Base-by-base conservation (phyloP, 2,888 invertebrate genomes). In the Lottia scabra region DNA sequence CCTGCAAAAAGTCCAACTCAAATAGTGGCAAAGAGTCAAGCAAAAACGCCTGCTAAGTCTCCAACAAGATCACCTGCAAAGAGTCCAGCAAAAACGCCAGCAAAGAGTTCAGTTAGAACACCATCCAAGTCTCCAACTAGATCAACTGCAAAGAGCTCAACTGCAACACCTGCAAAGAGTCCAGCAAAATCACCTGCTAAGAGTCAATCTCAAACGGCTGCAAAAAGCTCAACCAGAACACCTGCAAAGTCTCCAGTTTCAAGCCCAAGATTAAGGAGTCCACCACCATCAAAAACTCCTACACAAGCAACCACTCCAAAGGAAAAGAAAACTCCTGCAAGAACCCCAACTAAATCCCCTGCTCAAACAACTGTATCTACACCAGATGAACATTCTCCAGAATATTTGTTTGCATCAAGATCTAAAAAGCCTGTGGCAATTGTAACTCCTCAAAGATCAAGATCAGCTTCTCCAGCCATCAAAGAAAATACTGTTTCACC, bases 381-480 rank as follows among this genome's bases (percentile, higher is more conserved):
- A 23, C 43, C 74, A 6, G 70, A 66, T 63, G 56, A 56, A 19
- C 19, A 56, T 23, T 56, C 56, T 13, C 56, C 56, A 12, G 56
- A 56, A 56, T 56, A 23, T 56, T 23, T 56, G 23, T 56, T 56
- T 56, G n/a, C 74, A 12, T 56, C 72, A 23, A 65, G 30, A 46
- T 27, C 67, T 56, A 71, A 56, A 62, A 27, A 30, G 27, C 68
- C 46, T n/a, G 65, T 70, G 63, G 43, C 48, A 12, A 68, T 69
- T 30, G 63, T 70, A 23, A 70, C 75, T 62, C 67, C 72, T 30
- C 68, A 67, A 27, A 71, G 69, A 26, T 63, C 70, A 44, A 73
- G 71, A 45, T 67, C 75, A 26, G 63, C 65, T 44, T 68, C 77
- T 48, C 71, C 79, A 43, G 46, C 38, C 38, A 27, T 65, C 56